Percentiles rank a stretch among this genome's conserved stretches.
Conservation (phyloP, 2,888 invertebrate genomes). For the Tethea ocularis region DNA sequence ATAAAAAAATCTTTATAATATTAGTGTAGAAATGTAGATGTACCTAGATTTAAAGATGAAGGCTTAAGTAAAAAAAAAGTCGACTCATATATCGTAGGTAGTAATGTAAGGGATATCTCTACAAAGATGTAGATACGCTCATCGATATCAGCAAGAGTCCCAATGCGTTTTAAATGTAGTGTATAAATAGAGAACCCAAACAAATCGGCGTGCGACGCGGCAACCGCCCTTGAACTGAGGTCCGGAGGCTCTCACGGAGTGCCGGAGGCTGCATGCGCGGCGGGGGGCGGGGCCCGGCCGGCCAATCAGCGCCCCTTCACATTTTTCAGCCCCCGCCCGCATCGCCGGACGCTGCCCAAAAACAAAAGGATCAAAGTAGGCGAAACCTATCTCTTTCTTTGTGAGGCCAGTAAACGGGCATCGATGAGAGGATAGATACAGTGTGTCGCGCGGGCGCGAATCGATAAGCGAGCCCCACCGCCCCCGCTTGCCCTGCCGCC, state of each 20-base stretch:
- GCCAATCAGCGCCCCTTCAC: slow-evolving; percentile 82
- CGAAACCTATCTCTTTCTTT: slow-evolving; percentile 84
- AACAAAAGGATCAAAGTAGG: slow-evolving; percentile 84
- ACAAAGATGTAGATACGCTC: no score
- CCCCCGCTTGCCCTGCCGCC: slow-evolving; percentile 51
- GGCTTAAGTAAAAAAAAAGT: not conserved
- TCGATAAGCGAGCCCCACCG: slow-evolving; percentile 62
- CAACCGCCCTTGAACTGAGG: slow-evolving; percentile 82
- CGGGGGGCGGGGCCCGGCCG: slow-evolving; percentile 71
- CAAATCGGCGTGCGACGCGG: slow-evolving; percentile 63
- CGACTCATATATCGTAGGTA: not conserved
- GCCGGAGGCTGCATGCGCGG: slow-evolving; percentile 50
- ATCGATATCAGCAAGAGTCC: no score
- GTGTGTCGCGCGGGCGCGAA: slow-evolving; percentile 82
- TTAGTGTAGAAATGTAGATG: no score
- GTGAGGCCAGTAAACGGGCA: slow-evolving; percentile 80
- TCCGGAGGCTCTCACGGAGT: slow-evolving; percentile 51
- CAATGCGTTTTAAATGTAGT: slow-evolving; percentile 29
- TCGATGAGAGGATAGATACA: slow-evolving; percentile 84
- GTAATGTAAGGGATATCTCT: no score
- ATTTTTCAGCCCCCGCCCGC: slow-evolving; percentile 83
- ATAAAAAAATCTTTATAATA: no score
- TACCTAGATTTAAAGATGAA: not conserved
- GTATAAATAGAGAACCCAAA: slow-evolving; percentile 67
- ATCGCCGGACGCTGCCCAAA: slow-evolving; percentile 83